Evolutionary conservation across 2,888 invertebrate genomes (phyloP), one percentile per base, ranked within the genome.

Genomic region (Eubasilissa splendida): DNA sequence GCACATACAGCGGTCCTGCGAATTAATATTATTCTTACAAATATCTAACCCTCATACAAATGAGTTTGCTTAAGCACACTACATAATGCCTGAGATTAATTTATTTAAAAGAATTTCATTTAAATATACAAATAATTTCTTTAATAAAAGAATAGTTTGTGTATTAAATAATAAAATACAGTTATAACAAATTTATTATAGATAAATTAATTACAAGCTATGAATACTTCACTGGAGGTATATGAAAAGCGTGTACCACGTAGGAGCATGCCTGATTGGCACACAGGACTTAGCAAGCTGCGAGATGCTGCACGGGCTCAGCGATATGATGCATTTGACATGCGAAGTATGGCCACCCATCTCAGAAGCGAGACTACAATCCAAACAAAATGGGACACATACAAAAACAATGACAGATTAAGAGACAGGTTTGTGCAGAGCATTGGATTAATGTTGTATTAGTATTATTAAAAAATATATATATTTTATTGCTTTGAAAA

Each of bases 331-430:
- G 93, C 95, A 0, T 95, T 94, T 83, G 91, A 92, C 77, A 87
- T 96, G 52, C 90, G 96, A 50, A 94, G 95, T 86, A 91, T 93
- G 73, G 92, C 94, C 0, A 92, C 94, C 71, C 93, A 93, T 84
- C 87, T 96, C 76, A 90, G 96, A 68, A 94, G 95, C 85, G 96
- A 96, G 86, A 93, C 95, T 0, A 89, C 91, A 75, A 93, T 95
- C 52, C 93, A 93, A 82, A 93, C 95, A 0, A 90, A 93, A 85
- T 96, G 96, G 96, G 94, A 95, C 85, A 94, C 92, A 77, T 94
- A 94, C 85, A 92, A 94, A 85, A 96, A 95, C 84, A 95, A 95
- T 87, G 92, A 93, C 79, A 89, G 94, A 50, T 88, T 96, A 79
- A 89, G 93, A 4, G 95, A 95, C 87, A 92, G 96, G 92, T 93